Evolutionary conservation across 2,113 vertebrate species (phyloP), one percentile per base, ranked within the genome.

Genomic region (Asarcornis scutulata): DNA sequence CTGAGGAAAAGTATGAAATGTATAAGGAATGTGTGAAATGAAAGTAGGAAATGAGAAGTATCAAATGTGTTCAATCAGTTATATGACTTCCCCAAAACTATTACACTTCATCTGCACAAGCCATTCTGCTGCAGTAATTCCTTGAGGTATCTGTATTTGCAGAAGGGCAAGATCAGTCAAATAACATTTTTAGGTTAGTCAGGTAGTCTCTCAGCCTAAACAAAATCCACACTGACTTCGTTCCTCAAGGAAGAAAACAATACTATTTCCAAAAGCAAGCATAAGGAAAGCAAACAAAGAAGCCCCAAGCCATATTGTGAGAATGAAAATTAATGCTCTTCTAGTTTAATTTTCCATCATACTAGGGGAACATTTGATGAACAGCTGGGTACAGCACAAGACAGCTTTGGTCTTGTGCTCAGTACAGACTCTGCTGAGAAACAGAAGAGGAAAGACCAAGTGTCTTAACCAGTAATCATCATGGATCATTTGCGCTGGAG

Each of bases 301-400:
- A 22, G 46, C 21, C 17, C 3, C 52, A 58, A 81, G 46, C 0
- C 0, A 11, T 59, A 25, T 5, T 9, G 1, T 11, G 36, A 84
- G n/a, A 68, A 82, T 26, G 29, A 46, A 82, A 40, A 29, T 17
- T 50, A 58, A 38, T 5, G 5, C 6, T 42, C 7, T 23, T 58
- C 40, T 20, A 7, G 5, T 55, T 84, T 4, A 6, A 11, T 87
- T 91, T 89, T 46, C 9, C 14, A 48, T 67, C 27, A 32, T 34
- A 52, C 10, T 17, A 46, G 2, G 6, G 32, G 32, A 83, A 8
- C 5, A 38, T 72, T 7, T 29, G 60, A 75, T 4, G 67, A 80
- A 71, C 7, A 38, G 27, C 27, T 69, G 18, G 17, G 48, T n/a
- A 40, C 23, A 63, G 40, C 40, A 40, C 40, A 13, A 40, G 40